These are phyloP conservation scores for Standfussiana lucernea DNA, from an alignment of 2,888 invertebrate species.

Conservation along the genomic window DNA sequence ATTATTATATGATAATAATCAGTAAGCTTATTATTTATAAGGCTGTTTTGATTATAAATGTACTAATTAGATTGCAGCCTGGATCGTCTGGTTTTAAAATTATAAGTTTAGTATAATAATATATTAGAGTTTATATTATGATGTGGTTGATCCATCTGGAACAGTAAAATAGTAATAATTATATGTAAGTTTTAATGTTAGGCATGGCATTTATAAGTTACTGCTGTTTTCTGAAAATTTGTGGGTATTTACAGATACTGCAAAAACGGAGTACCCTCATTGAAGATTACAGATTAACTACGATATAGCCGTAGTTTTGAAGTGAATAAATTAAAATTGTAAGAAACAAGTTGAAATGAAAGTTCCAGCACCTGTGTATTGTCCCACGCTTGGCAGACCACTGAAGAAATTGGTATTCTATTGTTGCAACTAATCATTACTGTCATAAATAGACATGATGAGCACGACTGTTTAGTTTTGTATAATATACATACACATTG, in stretches of 20 bases:
- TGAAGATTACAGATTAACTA: too few relatives aligned
- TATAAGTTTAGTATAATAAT: background rate
- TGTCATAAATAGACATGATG: background rate
- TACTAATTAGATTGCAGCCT: constrained; percentile 13
- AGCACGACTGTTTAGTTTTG: background rate
- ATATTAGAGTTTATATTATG: background rate
- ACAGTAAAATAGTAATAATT: background rate
- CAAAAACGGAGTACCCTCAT: too few relatives aligned
- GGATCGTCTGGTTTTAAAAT: background rate
- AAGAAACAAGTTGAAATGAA: constrained; percentile 23
- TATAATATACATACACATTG: background rate
- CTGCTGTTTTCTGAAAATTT: too few relatives aligned
- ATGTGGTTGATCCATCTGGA: background rate
- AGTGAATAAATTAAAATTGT: constrained; percentile 16
- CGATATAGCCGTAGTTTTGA: background rate
- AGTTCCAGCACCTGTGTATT: constrained; percentile 16
- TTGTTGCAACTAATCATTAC: constrained; percentile 16
- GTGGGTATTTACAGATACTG: too few relatives aligned
- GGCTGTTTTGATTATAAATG: constrained; percentile 38
- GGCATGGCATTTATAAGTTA: too few relatives aligned
- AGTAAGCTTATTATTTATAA: constrained; percentile 19
- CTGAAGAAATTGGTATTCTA: constrained; percentile 6
- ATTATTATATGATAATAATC: too few relatives aligned
- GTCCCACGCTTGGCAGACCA: constrained; percentile 28
- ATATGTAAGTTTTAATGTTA: background rate